Evolutionary conservation across 35 echinoderm and acorn worm genomes (phyloP).

Genomic region (Apostichopus californicus): DNA sequence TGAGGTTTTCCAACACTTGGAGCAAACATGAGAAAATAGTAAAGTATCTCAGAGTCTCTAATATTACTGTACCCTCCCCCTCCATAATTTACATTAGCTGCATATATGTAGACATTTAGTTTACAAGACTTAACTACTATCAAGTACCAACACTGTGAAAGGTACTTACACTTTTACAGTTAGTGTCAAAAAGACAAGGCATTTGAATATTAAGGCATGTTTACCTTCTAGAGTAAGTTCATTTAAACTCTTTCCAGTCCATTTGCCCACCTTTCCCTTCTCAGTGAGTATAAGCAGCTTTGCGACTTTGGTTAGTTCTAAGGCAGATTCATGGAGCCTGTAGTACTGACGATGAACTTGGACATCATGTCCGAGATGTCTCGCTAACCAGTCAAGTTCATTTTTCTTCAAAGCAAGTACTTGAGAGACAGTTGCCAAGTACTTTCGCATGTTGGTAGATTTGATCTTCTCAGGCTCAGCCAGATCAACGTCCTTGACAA

Average conservation of each 20-base stretch:
- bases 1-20: no score
- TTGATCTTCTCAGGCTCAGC: slow-evolving; percentile 40
- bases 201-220: no score
- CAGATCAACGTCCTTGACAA: slow-evolving; percentile 20
- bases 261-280: slow-evolving; percentile 39
- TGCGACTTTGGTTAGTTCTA: slow-evolving; percentile 66
- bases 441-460: slow-evolving; percentile 63
- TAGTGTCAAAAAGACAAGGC: no score
- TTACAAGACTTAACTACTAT: no score
- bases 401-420: slow-evolving; percentile 44
- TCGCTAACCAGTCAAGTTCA: slow-evolving; percentile 62
- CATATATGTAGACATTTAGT: no score
- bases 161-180: no score
- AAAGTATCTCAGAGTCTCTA: no score
- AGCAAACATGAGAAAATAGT: no score
- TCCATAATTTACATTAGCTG: no score
- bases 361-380: slow-evolving; percentile 64
- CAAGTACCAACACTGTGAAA: no score
- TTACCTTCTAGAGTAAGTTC: slow-evolving; percentile 6
- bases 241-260: slow-evolving; percentile 17
- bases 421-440: slow-evolving; percentile 58
- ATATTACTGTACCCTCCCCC: no score
- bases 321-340: slow-evolving; percentile 31
- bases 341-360: slow-evolving; percentile 64
- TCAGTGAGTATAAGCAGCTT: slow-evolving; percentile 63